Base-by-base conservation (phyloP, 2,113 vertebrate species). In the Gallinago media region DNA sequence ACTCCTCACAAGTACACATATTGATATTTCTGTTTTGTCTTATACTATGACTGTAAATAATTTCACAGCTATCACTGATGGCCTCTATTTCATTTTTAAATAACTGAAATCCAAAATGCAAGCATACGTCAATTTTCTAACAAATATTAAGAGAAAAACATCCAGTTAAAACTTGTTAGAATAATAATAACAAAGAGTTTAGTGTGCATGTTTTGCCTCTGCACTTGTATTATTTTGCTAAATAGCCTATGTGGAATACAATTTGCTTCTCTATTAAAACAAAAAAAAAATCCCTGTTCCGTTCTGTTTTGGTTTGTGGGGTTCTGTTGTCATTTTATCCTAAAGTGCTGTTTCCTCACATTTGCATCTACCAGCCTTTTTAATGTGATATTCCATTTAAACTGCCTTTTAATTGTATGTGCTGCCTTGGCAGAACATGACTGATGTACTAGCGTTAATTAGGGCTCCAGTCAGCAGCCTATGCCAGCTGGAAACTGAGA, bases 401-500 rank as follows among this genome's bases (percentile, higher is more conserved):
- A 98, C 98, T 98, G 98, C 98, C 98, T 99, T 99, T 99, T 99
- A 99, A 99, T 99, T 99, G 99, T 99, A 98, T 97, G 98, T 98
- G 98, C 99, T 98, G 98, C 98, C 98, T 99, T 99, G 99, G 99
- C 99, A 99, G 99, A 99, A 99, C 98, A 98, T 99, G 99, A 99
- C 99, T 99, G 99, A 99, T 99, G 98, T 99, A 99, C 98, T 98
- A 97, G 98, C 98, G 98, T 99, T 99, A 99, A 99, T 99, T 99
- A 99, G 99, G 99, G 98, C 98, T 98, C 98, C 98, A 98, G 98
- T 99, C 98, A 98, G 98, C 98, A 98, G 98, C 98, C 98, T 97
- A 98, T 98, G 98, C 99, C 99, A 99, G 99, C 99, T 99, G 99
- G 98, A 99, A 99, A 98, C 99, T 99, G 99, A 99, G 99, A 99